Percentiles rank a stretch among this genome's conserved stretches.
Conservation (phyloP, 2,797 vertebrate genomes). For the Serranus cabrilla region DNA sequence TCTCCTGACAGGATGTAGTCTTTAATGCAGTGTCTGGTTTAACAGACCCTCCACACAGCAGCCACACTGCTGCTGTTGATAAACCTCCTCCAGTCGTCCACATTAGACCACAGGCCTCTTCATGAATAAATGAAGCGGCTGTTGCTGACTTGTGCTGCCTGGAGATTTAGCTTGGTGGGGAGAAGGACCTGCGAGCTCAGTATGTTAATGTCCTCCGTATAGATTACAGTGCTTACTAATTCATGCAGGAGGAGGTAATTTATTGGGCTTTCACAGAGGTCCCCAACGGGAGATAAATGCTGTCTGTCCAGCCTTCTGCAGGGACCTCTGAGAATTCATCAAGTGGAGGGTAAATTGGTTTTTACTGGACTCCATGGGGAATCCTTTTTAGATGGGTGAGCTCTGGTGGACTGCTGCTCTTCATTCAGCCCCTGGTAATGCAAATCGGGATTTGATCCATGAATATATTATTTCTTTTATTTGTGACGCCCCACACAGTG, state of each 20-base stretch:
- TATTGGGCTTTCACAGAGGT: slow-evolving; percentile 73
- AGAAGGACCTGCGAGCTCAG: slow-evolving; percentile 33
- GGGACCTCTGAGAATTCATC: slow-evolving; percentile 73
- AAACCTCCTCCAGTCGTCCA: slow-evolving; percentile 34
- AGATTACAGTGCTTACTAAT: slow-evolving; percentile 78
- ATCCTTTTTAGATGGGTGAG: slow-evolving; percentile 43
- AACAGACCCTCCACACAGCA: neutral
- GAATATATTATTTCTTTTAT: slow-evolving; percentile 16
- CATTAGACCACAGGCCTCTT: slow-evolving; percentile 39
- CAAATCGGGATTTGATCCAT: slow-evolving; percentile 21
- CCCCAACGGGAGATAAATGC: slow-evolving; percentile 77
- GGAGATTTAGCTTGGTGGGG: slow-evolving; percentile 40
- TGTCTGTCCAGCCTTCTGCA: slow-evolving; percentile 62
- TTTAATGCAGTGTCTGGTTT: slow-evolving; percentile 2
- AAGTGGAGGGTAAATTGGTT: slow-evolving; percentile 70
- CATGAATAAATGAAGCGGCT: slow-evolving; percentile 68
- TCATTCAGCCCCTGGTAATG: slow-evolving; percentile 12
- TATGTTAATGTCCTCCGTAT: slow-evolving; percentile 71
- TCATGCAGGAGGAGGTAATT: slow-evolving; percentile 79
- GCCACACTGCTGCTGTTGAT: slow-evolving; percentile 25
- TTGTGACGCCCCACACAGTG: neutral
- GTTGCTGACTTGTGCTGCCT: slow-evolving; percentile 57
- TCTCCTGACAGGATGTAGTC: neutral
- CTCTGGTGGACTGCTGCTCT: slow-evolving; percentile 28
- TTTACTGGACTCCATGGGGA: slow-evolving; percentile 69